Percentiles rank a stretch among this genome's conserved stretches.
Evolutionary conservation across 2,113 vertebrate genomes (phyloP).

Genomic region (Nycticorax nycticorax): DNA sequence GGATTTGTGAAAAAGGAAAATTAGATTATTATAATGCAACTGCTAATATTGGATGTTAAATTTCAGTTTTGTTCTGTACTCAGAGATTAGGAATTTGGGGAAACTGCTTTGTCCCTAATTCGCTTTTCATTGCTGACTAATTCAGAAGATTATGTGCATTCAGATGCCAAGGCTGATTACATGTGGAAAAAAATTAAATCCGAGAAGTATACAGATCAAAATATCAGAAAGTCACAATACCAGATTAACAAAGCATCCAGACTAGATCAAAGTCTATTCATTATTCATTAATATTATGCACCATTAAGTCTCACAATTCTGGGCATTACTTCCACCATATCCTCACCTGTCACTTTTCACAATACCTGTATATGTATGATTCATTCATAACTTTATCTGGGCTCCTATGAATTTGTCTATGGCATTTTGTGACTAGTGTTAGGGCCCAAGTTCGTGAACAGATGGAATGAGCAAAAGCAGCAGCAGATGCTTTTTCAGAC

Average conservation of each 20-base stretch:
- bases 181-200: background rate
- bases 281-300: background rate
- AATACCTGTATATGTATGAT: background rate
- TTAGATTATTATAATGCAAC: background rate
- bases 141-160: background rate
- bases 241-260: background rate
- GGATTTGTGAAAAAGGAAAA: background rate
- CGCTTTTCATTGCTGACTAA: background rate
- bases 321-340: background rate
- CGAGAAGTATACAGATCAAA: background rate
- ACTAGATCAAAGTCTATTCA: background rate
- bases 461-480: background rate
- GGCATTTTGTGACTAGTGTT: background rate
- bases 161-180: background rate
- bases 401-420: background rate
- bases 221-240: background rate
- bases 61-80: background rate
- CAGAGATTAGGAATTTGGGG: constrained; percentile 12
- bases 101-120: background rate
- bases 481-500: constrained; percentile 34
- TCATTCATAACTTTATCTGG: constrained; percentile 17
- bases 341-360: background rate
- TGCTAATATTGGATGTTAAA: background rate
- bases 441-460: background rate
- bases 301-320: background rate